These are phyloP conservation scores for Aurelia aurita DNA, from an alignment of 30 jellyfish, hydroid and myxozoan species.

Conservation along the genomic window DNA sequence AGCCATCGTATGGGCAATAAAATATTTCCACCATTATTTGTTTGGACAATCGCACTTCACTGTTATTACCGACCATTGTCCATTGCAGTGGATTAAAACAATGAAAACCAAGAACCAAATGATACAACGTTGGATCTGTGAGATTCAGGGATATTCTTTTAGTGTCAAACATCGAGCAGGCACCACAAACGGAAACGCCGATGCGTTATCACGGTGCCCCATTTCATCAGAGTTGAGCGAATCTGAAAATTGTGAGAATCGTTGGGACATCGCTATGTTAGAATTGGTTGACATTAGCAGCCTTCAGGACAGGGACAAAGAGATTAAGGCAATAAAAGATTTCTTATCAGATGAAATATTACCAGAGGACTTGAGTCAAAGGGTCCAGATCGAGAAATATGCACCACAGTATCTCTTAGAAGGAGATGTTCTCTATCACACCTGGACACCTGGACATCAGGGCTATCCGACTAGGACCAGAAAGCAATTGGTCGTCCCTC, in stretches of 20 bases:
- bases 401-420: slow-evolving; percentile 2
- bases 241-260: not conserved
- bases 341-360: slow-evolving; percentile 11
- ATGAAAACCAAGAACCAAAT: no score
- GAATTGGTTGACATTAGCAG: slow-evolving; percentile 8
- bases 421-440: slow-evolving; percentile 35
- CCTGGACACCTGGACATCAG: slow-evolving; percentile 48
- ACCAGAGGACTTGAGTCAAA: not conserved
- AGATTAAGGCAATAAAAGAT: slow-evolving; percentile 19
- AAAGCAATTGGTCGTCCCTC: slow-evolving; percentile 32
- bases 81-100: slow-evolving; percentile 43
- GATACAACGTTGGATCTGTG: slow-evolving; percentile 38
- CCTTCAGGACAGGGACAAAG: slow-evolving; percentile 15
- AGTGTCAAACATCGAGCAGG: slow-evolving; percentile 30
- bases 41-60: slow-evolving; percentile 13
- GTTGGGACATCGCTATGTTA: slow-evolving; percentile 2
- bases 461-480: not conserved
- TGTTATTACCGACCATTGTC: slow-evolving; percentile 39
- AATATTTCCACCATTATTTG: slow-evolving; percentile 14
- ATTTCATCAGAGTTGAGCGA: not conserved
- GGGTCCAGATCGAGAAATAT: not conserved
- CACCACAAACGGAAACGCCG: slow-evolving; percentile 33
- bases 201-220: slow-evolving; percentile 44
- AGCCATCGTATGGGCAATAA: slow-evolving; percentile 20
- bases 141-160: slow-evolving; percentile 24